Evolutionary conservation across 2,888 invertebrate species (phyloP), one percentile per base, ranked within the genome.

Genomic region (Imbricaverruca yamaguchii): DNA sequence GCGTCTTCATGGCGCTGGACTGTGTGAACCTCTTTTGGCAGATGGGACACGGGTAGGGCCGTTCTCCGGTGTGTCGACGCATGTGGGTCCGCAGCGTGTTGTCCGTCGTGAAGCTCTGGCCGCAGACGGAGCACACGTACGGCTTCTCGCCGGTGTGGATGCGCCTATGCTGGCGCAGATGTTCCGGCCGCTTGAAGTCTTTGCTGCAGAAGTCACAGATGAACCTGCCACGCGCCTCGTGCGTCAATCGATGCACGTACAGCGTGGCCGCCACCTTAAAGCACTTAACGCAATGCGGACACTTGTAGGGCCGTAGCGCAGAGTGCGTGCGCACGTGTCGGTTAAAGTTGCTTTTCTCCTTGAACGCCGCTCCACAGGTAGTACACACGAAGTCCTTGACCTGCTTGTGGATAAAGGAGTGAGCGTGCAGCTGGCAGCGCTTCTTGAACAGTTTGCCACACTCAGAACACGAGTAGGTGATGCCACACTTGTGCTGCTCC

Each of bases 151-250:
- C 78, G 10, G 78, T 78, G 78, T 78, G 78, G 25, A 78, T 78
- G 78, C 78, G 78, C 10, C 78, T 56, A 23, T 78, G 78, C 57
- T 78, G 78, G 55, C 78, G 78, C 57, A 78, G 57, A 23, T 78
- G 78, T 10, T 78, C 78, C n/a, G 78, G 78, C 9, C 78, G 78
- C 78, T 78, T 78, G 78, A 78, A 78, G 78, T 78, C 78, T 57
- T 78, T 78, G 3, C 23, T 15, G 57, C 78, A 78, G 13, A 78
- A n/a, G 57, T 78, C 78, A 13, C 78, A 78, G 23, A 78, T 57
- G 57, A 78, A 78, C 23, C 78, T 56, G 25, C 78, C 78, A 23
- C 57, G 56, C 11, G 78, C 56, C 15, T 78, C 56, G 57, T 78
- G 78, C 0, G 78, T 78, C 23, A 78, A 18, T 0, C 57, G 56